phyloP scores from a whole-genome alignment of 2,797 vertebrate species.

The Rhadinocentrus ornatus region DNA sequence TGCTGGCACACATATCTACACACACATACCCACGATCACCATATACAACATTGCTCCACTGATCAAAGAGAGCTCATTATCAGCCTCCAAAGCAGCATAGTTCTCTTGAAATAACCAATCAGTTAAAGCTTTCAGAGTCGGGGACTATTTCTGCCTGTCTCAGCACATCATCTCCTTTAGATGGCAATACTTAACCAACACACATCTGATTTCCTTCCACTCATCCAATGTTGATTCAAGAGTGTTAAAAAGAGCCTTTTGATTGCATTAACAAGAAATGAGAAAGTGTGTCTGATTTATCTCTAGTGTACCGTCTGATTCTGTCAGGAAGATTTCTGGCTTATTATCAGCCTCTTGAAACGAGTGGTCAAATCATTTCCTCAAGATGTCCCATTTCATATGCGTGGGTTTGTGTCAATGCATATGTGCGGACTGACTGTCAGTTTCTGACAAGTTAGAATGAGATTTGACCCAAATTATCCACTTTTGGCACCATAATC shows the following conservation, averaged over 20 bases:
- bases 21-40: slow-evolving; percentile 38
- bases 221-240: slow-evolving; percentile 67
- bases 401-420: slow-evolving; percentile 50
- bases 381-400: slow-evolving; percentile 54
- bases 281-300: slow-evolving; percentile 64
- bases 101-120: slow-evolving; percentile 72
- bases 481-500: slow-evolving; percentile 46
- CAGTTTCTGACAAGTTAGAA: slow-evolving; percentile 44
- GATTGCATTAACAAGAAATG: slow-evolving; percentile 71
- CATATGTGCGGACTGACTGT: slow-evolving; percentile 52
- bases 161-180: slow-evolving; percentile 55
- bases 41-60: slow-evolving; percentile 68
- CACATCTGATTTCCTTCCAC: slow-evolving; percentile 55
- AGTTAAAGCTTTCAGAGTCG: slow-evolving; percentile 55
- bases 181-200: slow-evolving; percentile 41
- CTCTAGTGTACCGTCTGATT: slow-evolving; percentile 55
- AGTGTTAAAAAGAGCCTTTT: slow-evolving; percentile 59
- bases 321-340: slow-evolving; percentile 31
- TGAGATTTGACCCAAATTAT: slow-evolving; percentile 65
- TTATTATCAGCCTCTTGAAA: slow-evolving; percentile 66
- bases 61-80: slow-evolving; percentile 82
- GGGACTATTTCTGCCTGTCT: slow-evolving; percentile 60
- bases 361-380: slow-evolving; percentile 41
- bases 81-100: slow-evolving; percentile 57
- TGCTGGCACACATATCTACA: slow-evolving; percentile 20